Base-by-base conservation (phyloP, 2,888 invertebrate genomes). In the Folsomia manolachei region DNA sequence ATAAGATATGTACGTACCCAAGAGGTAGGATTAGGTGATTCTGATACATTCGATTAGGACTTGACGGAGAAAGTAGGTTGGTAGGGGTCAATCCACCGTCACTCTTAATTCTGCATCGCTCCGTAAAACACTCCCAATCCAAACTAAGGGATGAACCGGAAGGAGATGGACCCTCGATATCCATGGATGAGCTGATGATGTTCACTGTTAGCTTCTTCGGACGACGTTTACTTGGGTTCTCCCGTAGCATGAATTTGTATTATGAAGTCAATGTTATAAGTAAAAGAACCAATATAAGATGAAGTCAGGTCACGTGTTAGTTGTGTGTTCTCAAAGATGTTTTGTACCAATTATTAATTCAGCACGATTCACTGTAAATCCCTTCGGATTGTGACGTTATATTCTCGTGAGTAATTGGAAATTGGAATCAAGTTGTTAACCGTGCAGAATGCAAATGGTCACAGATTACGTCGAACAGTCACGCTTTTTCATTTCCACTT, bases 21-120 rank as follows among this genome's bases (percentile, higher is more conserved):
- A 72, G 63, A 2, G 72, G 72, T 21, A 72, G 69, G 60, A 72
- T 69, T 24, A 72, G 72, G 56, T 69, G 68, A 51, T 72, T 64
- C 56, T 69, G 69, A 69, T 69, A 72, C n/a, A 21, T 71, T 26
- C 68, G 21, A 27, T 51, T 61, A 1, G 69, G 72, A 27, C 72
- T 69, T 4, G n/a, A 1, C 1, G 72, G 72, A 26, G 69, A 69
- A 27, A 53, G 27, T 4, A 56, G n/a, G 9, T 23, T 62, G 14
- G n/a, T 52, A 7, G 39, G 27, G 2, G 21, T 52, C n/a, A n/a
- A n/a, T 19, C 2, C 19, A n/a, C 19, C 52, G 11, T 60, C 67
- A 23, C 53, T 60, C 18, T 25, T 2, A 2, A 72, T 39, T 65
- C 64, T 52, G 27, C 72, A 72, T 21, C 68, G 63, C 27, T 63